Base-by-base conservation (phyloP, 2,888 invertebrate genomes). In the Caenorhabditis wallacei region DNA sequence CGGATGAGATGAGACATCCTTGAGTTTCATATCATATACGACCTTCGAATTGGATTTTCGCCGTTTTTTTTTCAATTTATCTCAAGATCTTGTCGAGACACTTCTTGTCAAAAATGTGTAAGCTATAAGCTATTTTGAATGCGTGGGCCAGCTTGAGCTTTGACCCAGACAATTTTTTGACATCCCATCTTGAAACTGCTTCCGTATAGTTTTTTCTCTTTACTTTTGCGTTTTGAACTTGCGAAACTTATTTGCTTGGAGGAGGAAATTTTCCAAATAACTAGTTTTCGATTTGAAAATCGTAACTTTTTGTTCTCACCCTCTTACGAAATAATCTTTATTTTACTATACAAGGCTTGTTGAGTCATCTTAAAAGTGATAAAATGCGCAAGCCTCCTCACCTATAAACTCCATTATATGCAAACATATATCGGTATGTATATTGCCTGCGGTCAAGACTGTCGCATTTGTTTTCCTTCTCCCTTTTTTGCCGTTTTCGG, bases 301-400 rank as follows among this genome's bases (percentile, higher is more conserved):
- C 35, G 18, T 26, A 24, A 24, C 51, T 53, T 53, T 24, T 53
- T 35, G 56, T 30, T 40, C 16, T 22, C 59, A 18, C 46, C 8
- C 16, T 22, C 16, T 66, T 66, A 18, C 66, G 37, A 66, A 66
- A 66, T 53, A 22, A 0, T 26, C 30, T 48, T 22, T 46, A 46
- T 35, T 37, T 20, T 57, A 5, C 48, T 51, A 66, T 51, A 66
- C 18, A 11, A 26, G n/a, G 66, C 35, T 37, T 53, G 24, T 51
- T 68, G 75, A 57, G 75, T 75, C 68, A 75, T 68, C 75, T 68
- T 57, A 30, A 68, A 59, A 53, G 59, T 76, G 53, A 48, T 35
- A 53, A 68, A 51, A 48, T 51, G 64, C 51, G 64, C 64, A 64
- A 66, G n/a, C 22, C 35, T 66, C n/a, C 37, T 48, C 40, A 61